Evolutionary conservation across 2,888 invertebrate genomes (phyloP).

Genomic region (Parasteatoda lunata): DNA sequence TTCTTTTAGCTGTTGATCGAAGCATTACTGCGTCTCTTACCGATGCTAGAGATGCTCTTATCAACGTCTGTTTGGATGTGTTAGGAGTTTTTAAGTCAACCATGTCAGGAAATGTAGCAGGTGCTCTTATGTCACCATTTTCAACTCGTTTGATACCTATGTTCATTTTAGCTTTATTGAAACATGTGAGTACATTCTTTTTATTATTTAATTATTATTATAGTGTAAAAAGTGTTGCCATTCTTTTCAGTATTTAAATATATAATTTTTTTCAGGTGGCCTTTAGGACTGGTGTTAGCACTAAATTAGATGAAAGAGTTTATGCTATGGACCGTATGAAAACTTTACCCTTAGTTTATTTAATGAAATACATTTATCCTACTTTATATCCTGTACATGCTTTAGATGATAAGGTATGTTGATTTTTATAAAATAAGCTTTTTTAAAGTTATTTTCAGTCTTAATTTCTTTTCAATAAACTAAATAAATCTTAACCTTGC

Average conservation of each 20-base stretch:
- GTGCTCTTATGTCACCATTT: slow-evolving; percentile 84
- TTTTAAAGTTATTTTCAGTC: too few relatives aligned
- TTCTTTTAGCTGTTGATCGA: slow-evolving; percentile 87
- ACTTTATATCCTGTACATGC: slow-evolving; percentile 90
- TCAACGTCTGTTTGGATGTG: slow-evolving; percentile 95
- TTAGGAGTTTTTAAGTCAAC: slow-evolving; percentile 83
- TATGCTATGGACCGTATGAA: slow-evolving; percentile 96
- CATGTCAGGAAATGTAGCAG: slow-evolving; percentile 76
- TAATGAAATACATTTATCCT: slow-evolving; percentile 92
- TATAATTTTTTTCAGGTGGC: slow-evolving; percentile 80
- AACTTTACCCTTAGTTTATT: slow-evolving; percentile 84
- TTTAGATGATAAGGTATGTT: slow-evolving; percentile 78
- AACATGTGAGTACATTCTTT: slow-evolving; percentile 80
- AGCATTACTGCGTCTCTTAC: slow-evolving; percentile 87
- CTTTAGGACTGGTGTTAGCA: slow-evolving; percentile 90
- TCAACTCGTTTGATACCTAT: slow-evolving; percentile 89
- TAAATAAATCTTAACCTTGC: too few relatives aligned
- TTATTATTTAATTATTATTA: neutral
- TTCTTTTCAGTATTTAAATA: slow-evolving; percentile 3
- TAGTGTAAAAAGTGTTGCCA: neutral
- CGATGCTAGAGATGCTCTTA: slow-evolving; percentile 96
- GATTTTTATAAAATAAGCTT: neutral
- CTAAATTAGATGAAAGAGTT: slow-evolving; percentile 93
- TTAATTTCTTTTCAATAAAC: too few relatives aligned
- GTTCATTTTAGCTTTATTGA: slow-evolving; percentile 90